These are phyloP conservation scores for Enteromius paludinosus DNA, from an alignment of 2,797 vertebrate genomes.

Conservation along the genomic window DNA sequence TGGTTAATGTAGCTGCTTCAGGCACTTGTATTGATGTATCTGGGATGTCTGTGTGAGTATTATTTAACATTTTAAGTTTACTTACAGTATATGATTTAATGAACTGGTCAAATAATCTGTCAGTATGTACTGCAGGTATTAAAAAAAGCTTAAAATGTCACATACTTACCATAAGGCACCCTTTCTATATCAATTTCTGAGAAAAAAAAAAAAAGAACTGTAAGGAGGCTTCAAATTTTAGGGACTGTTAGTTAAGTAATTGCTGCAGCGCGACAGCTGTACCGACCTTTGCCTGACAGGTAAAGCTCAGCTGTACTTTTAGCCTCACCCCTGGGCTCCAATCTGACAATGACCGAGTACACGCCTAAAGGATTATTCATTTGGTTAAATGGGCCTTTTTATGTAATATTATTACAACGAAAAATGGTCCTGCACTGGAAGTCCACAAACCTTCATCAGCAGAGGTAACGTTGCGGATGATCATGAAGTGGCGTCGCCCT, in stretches of 20 bases:
- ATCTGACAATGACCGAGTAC: conserved; percentile 96
- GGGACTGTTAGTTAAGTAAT: conserved; percentile 56
- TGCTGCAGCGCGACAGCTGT: conserved; percentile 63
- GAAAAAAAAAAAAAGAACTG: conserved; percentile 63
- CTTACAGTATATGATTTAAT: neutral
- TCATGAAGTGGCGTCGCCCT: conserved; percentile 97
- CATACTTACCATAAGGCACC: conserved; percentile 88
- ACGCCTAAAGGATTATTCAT: conserved; percentile 86
- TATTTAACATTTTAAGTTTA: conserved; percentile 33
- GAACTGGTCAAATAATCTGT: neutral
- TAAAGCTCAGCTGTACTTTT: conserved; percentile 98
- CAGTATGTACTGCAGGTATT: neutral
- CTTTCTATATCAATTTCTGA: conserved; percentile 94
- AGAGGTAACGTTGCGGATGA: conserved; percentile 93
- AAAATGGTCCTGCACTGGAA: conserved; percentile 30
- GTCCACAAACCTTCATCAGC: conserved; percentile 95
- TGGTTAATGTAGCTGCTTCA: conserved; percentile 79
- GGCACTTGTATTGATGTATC: conserved; percentile 92
- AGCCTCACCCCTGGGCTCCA: conserved; percentile 96
- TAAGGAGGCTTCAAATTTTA: conserved; percentile 38
- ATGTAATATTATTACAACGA: conserved; percentile 22
- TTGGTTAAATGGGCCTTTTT: conserved; percentile 65
- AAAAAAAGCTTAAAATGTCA: neutral
- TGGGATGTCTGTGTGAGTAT: conserved; percentile 85
- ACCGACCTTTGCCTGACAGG: conserved; percentile 94